A percentile compares a stretch with the other conserved stretches of the same genome.
These are phyloP conservation scores for Hyphantria cunea DNA, from an alignment of 1,140 invertebrate genomes.

Conservation along the genomic window DNA sequence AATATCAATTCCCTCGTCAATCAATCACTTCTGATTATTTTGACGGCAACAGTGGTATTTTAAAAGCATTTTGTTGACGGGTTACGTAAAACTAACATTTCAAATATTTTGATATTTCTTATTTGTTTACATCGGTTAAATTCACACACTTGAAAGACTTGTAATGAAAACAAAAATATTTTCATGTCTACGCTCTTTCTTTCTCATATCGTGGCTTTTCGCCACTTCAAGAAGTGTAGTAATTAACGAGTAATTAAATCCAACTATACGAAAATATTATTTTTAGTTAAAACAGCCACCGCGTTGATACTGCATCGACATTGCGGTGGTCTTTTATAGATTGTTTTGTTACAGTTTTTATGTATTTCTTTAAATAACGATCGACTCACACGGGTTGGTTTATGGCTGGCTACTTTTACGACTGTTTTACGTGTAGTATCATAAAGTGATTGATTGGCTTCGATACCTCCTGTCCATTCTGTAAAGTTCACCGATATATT, in stretches of 20 bases:
- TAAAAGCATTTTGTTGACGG: too few relatives aligned
- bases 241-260: slow-evolving; percentile 6
- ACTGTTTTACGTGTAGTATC: slow-evolving; percentile 34
- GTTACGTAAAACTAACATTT: slow-evolving; percentile 15
- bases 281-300: slow-evolving; percentile 60
- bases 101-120: not conserved
- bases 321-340: slow-evolving; percentile 68
- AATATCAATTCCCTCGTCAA: slow-evolving; percentile 14
- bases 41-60: too few relatives aligned
- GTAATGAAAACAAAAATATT: too few relatives aligned
- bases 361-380: slow-evolving; percentile 62
- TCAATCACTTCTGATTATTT: slow-evolving; percentile 20
- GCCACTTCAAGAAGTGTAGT: too few relatives aligned
- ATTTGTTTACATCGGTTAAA: not conserved
- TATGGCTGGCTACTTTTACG: slow-evolving; percentile 47
- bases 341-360: slow-evolving; percentile 66
- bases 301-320: slow-evolving; percentile 47
- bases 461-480: slow-evolving; percentile 20
- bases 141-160: too few relatives aligned
- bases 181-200: too few relatives aligned
- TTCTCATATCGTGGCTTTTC: too few relatives aligned
- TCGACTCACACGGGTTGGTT: slow-evolving; percentile 51
- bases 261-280: slow-evolving; percentile 44
- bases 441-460: slow-evolving; percentile 39
- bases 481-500: slow-evolving; percentile 8